Conservation (phyloP, 2,888 invertebrate species). For the Ganaspis brasiliensis region DNA sequence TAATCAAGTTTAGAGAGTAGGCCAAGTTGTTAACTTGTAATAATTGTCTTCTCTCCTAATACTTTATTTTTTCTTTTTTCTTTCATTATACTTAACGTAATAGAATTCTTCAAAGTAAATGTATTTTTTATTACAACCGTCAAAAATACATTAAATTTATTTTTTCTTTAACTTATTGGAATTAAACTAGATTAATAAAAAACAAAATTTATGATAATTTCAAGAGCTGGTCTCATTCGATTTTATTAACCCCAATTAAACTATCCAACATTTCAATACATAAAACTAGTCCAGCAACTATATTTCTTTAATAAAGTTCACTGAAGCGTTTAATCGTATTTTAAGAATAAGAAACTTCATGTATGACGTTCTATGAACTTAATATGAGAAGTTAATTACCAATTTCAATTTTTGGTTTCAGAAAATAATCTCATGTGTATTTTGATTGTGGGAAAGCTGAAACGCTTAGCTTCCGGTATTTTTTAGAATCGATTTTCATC, state of each 20-base stretch:
- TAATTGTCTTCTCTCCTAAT: too few relatives aligned
- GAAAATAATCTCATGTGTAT: not conserved
- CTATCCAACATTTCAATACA: constrained; percentile 7
- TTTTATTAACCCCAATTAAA: constrained; percentile 26
- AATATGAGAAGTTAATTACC: constrained; percentile 17
- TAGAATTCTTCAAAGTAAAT: too few relatives aligned
- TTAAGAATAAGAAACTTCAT: constrained; percentile 6
- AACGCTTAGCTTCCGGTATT: not conserved
- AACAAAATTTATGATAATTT: constrained; percentile 18
- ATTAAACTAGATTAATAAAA: not conserved
- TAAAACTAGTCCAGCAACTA: constrained; percentile 36
- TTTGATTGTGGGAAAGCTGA: not conserved
- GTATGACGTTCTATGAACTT: not conserved
- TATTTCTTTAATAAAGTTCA: constrained; percentile 33
- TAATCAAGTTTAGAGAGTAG: too few relatives aligned
- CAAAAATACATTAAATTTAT: not conserved
- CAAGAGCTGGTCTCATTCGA: constrained; percentile 12
- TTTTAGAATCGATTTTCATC: not conserved
- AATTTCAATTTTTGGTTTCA: not conserved
- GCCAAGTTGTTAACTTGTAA: too few relatives aligned
- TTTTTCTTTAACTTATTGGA: not conserved
- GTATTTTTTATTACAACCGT: not conserved
- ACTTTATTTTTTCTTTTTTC: too few relatives aligned
- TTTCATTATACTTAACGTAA: too few relatives aligned
- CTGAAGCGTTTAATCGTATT: constrained; percentile 25